Evolutionary conservation across 2,113 vertebrate species (phyloP), one percentile per base, ranked within the genome.

Genomic region (Tachycineta bicolor): DNA sequence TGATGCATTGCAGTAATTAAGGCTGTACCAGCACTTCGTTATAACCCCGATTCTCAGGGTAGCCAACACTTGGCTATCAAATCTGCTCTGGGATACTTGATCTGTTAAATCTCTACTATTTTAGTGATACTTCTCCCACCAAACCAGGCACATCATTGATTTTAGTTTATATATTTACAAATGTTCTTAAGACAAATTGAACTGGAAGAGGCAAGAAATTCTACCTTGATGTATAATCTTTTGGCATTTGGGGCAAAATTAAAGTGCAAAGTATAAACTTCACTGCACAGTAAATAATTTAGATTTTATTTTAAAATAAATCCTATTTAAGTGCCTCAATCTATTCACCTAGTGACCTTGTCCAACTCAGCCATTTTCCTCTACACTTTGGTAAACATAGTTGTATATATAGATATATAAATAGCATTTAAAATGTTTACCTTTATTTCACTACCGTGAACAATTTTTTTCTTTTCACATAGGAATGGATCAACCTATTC

Each of bases 181-280:
- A 73, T 0, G 3, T 44, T 95, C 86, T 96, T 96, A 95, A 96
- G 88, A 95, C 88, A 94, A 96, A 95, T 94, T 83, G 64, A 91
- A 92, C 69, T 37, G 73, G 60, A 90, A 95, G 94, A 95, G 90
- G 92, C 91, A 91, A 95, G 80, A 89, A 92, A 86, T 92, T 94
- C 91, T 91, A 89, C 86, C 65, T 92, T 96, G 93, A 95, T 29
- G 25, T 89, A 80, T 41, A 94, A 84, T 90, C 78, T 97, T 96
- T 97, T 96, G 96, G 97, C 94, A 97, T 97, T 65, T 1, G 62
- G 92, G 95, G 96, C 86, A 96, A 96, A 96, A 93, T 92, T 96
- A 96, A 97, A 97, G 97, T 97, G 97, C 97, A 97, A 97, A 97
- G 95, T 96, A 96, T 91, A 87, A 90, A 96, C 79, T 95, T 96